Base-by-base conservation (phyloP, 2,113 vertebrate species). In the Cebidichthys violaceus region DNA sequence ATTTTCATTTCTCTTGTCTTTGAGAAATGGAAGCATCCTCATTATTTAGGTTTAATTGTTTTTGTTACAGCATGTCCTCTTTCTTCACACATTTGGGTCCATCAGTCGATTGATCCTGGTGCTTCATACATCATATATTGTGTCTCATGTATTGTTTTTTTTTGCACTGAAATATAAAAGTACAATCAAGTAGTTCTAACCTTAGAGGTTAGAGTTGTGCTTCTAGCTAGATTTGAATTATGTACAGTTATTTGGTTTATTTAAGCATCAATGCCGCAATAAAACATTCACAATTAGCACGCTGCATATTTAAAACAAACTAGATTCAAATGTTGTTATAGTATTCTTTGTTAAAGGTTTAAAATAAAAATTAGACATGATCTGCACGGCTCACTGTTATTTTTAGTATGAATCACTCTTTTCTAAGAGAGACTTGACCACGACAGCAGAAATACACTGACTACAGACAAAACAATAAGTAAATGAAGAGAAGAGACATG, bases 321-420 rank as follows among this genome's bases (percentile, higher is more conserved):
- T 6, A 24, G 2, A 41, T 39, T 52, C 0, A 35, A 52, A n/a
- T 20, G 14, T 39, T 7, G 18, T 29, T 31, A 45, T n/a, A 45
- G 39, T 29, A 9, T 59, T 39, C 37, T 29, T 11, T 59, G 22
- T 41, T 59, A 59, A 18, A 41, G 24, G 17, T 57, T 41, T 41
- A 20, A 59, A 39, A 27, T 0, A 41, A 18, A 33, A 18, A 9
- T 2, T 18, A 6, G 22, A 62, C 29, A 79, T 31, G 35, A 39
- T 64, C 35, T 70, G 37, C 1, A 22, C 31, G 5, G 29, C 14
- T 70, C 15, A 20, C 20, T 29, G 79, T 80, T 76, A 64, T 84
- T 72, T 77, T 76, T 82, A 67, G 29, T 66, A 29, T 15, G 50
- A 66, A 65, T 81, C 14, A 67, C 35, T n/a, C 11, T 69, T 57